Percentiles rank a stretch among this genome's conserved stretches.
Conservation (phyloP, 2,113 vertebrate species). For the Mustela nigripes region DNA sequence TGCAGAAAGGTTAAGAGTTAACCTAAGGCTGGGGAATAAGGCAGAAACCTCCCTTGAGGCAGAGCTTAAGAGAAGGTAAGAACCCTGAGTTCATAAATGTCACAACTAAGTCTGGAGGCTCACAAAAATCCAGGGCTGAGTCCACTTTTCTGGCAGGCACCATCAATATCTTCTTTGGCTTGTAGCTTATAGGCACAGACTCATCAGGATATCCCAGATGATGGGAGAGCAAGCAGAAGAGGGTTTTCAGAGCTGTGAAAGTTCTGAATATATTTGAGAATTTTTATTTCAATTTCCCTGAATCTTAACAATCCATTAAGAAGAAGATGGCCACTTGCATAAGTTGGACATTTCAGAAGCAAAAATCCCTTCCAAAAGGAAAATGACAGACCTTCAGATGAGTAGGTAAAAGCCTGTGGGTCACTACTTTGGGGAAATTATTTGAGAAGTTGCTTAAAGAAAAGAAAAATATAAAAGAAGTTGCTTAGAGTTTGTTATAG, state of each 20-base stretch:
- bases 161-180: neutral
- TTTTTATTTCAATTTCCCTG: constrained; percentile 40
- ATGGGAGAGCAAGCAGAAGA: neutral
- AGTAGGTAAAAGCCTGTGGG: neutral
- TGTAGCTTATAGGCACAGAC: accelerated
- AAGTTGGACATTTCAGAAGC: neutral
- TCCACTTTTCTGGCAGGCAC: neutral
- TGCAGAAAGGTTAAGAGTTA: neutral
- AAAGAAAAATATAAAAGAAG: neutral
- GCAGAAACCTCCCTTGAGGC: neutral
- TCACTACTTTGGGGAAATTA: neutral
- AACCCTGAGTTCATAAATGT: neutral
- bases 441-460: neutral
- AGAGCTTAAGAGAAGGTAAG: neutral
- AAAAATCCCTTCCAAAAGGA: neutral
- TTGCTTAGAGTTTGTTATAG: neutral
- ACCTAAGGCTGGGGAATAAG: neutral
- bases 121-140: neutral
- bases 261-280: neutral
- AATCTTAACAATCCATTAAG: neutral
- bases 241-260: neutral
- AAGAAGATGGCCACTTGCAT: neutral
- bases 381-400: neutral
- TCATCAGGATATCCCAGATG: accelerated
- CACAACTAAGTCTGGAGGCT: neutral